phyloP scores from a whole-genome alignment of 2,113 vertebrate genomes.

The Peromyscus polionotus region DNA sequence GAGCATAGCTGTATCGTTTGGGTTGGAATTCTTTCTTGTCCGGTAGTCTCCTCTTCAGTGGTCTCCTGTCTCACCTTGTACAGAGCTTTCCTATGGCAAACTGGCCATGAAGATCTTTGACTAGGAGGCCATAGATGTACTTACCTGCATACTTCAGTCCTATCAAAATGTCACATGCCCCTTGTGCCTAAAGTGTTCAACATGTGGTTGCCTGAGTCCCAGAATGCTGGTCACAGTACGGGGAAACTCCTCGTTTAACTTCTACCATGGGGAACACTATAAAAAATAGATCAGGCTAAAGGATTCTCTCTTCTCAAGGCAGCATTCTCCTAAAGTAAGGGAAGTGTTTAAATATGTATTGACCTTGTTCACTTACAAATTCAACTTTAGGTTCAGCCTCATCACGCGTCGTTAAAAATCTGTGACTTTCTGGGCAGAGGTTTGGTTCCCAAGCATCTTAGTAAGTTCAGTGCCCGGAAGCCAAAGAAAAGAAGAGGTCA shows the following conservation, averaged over 20 bases:
- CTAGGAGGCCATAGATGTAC: not conserved
- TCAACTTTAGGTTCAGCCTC: slow-evolving; percentile 55
- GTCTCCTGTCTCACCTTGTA: not conserved
- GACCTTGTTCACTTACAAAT: slow-evolving; percentile 37
- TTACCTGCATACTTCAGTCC: not conserved
- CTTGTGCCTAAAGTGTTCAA: not conserved
- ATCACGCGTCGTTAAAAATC: slow-evolving; percentile 65
- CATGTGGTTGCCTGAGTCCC: not conserved
- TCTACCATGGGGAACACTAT: not conserved
- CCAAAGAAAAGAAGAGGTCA: slow-evolving; percentile 66
- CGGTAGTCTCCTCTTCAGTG: slow-evolving; percentile 1
- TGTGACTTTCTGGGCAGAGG: slow-evolving; percentile 69
- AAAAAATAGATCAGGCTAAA: slow-evolving; percentile 34
- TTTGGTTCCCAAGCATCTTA: slow-evolving; percentile 49
- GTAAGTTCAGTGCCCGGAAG: slow-evolving; percentile 40
- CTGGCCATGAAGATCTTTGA: not conserved
- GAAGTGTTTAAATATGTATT: slow-evolving; percentile 73
- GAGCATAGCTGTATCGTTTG: not conserved
- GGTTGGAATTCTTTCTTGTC: not conserved
- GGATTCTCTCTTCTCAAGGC: slow-evolving; percentile 55
- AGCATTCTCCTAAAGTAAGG: slow-evolving; percentile 47
- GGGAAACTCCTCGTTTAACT: not conserved
- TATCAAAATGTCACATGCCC: not conserved
- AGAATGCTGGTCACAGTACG: not conserved
- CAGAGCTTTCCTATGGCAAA: not conserved